These are phyloP conservation scores for Murina feae DNA, from an alignment of 2,113 vertebrate species.

Conservation along the genomic window DNA sequence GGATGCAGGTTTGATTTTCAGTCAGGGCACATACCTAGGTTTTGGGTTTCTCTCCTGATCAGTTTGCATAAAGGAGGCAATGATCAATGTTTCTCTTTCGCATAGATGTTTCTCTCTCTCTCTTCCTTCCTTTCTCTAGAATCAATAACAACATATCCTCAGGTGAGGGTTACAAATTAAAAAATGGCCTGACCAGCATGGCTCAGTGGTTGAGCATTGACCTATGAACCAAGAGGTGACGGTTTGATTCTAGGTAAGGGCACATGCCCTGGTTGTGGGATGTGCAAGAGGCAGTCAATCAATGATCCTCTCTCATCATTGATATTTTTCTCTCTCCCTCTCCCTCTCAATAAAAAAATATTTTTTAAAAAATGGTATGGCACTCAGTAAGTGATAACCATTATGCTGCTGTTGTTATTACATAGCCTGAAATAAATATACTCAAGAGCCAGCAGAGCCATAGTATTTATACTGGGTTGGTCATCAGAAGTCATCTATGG, in stretches of 20 bases:
- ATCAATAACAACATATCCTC: neutral
- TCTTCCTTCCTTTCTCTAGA: neutral
- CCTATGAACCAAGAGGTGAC: too few relatives aligned
- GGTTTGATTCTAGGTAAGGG: too few relatives aligned
- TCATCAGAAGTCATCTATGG: neutral
- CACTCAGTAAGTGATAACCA: neutral
- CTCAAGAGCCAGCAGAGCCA: neutral
- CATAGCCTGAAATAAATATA: neutral
- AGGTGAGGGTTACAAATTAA: neutral
- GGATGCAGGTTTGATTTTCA: neutral
- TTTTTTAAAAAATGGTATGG: neutral
- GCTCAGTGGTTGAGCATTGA: too few relatives aligned
- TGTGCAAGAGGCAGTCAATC: too few relatives aligned
- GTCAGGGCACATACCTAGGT: neutral
- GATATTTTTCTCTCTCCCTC: too few relatives aligned
- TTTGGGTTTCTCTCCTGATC: neutral
- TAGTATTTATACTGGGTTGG: neutral
- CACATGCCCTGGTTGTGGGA: too few relatives aligned
- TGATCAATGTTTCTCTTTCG: neutral
- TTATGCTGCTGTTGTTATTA: neutral
- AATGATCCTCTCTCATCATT: too few relatives aligned
- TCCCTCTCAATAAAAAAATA: too few relatives aligned
- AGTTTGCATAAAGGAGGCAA: neutral
- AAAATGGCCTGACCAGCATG: too few relatives aligned
- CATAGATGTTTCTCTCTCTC: neutral